A percentile compares a stretch with the other conserved stretches of the same genome.
These are phyloP conservation scores for Heteropelma amictum DNA, from an alignment of 2,888 invertebrate genomes.

Conservation along the genomic window DNA sequence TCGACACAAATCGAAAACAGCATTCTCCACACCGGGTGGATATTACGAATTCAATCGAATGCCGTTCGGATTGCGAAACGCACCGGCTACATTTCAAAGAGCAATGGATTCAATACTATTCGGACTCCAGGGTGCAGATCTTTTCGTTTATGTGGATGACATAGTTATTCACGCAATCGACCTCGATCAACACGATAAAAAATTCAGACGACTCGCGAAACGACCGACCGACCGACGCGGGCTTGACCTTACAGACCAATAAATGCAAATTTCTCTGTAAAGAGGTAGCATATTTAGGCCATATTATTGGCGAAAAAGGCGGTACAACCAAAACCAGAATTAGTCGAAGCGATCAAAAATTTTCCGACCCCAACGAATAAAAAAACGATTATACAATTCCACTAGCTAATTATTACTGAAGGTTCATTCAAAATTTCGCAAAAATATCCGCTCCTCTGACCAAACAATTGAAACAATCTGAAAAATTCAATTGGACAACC, in stretches of 20 bases:
- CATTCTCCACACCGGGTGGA: constrained; percentile 36
- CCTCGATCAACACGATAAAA: constrained; percentile 28
- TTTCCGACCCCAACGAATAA: constrained; percentile 40
- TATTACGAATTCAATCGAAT: constrained; percentile 39
- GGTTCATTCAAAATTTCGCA: no score
- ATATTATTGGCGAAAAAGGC: constrained; percentile 46
- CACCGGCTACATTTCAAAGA: constrained; percentile 41
- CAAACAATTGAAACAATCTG: no score
- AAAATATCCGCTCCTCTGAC: no score
- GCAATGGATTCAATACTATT: constrained; percentile 40
- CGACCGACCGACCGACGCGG: constrained; percentile 22
- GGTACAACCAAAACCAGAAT: constrained; percentile 37
- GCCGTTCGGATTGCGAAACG: constrained; percentile 44
- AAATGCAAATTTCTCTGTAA: constrained; percentile 46
- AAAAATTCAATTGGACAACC: constrained; percentile 40
- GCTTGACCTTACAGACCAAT: constrained; percentile 25
- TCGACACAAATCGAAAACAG: constrained; percentile 27
- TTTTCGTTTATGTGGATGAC: constrained; percentile 42
- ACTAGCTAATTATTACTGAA: constrained; percentile 42
- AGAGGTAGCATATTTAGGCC: constrained; percentile 44
- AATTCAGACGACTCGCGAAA: constrained; percentile 43
- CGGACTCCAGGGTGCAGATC: constrained; percentile 21
- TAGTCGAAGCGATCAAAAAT: constrained; percentile 30
- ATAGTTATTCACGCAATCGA: constrained; percentile 29
- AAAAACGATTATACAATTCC: constrained; percentile 42